phyloP scores from a whole-genome alignment of 2,113 vertebrate species.

The Lophochroa leadbeateri region DNA sequence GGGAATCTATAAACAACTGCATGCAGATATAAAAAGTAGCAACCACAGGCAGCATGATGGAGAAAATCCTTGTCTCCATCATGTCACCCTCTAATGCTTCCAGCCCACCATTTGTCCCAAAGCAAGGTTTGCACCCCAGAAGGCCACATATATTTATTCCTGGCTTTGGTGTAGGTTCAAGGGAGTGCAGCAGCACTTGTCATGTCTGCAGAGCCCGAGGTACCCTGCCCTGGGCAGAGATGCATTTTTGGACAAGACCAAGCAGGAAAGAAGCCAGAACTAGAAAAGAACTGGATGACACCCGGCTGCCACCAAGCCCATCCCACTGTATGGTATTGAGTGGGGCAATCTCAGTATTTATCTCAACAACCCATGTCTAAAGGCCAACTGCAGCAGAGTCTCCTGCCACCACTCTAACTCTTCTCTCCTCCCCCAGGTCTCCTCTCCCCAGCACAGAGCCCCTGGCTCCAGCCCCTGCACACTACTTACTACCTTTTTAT shows the following conservation, averaged over 20 bases:
- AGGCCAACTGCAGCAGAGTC: not conserved
- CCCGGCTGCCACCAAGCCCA: not conserved
- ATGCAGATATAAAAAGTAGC: not conserved
- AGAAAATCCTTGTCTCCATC: not conserved
- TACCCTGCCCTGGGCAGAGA: not conserved
- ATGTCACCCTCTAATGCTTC: not conserved
- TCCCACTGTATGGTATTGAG: too few relatives aligned
- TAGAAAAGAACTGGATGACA: not conserved
- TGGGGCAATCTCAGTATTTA: not conserved
- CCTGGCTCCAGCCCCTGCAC: rapidly evolving
- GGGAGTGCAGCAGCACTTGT: not conserved
- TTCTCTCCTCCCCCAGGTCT: not conserved
- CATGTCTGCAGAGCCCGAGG: not conserved
- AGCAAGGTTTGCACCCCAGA: not conserved
- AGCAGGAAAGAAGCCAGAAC: not conserved
- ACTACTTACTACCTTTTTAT: not conserved
- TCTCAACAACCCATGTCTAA: not conserved
- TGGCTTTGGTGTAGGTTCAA: not conserved
- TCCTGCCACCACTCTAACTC: not conserved
- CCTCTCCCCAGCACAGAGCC: not conserved
- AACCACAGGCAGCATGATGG: not conserved
- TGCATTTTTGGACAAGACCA: not conserved
- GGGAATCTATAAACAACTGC: not conserved
- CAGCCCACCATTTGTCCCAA: not conserved
- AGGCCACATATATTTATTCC: not conserved